Evolutionary conservation across 1,140 invertebrate genomes (phyloP), one percentile per base, ranked within the genome.

Genomic region (Nymphalis io): DNA sequence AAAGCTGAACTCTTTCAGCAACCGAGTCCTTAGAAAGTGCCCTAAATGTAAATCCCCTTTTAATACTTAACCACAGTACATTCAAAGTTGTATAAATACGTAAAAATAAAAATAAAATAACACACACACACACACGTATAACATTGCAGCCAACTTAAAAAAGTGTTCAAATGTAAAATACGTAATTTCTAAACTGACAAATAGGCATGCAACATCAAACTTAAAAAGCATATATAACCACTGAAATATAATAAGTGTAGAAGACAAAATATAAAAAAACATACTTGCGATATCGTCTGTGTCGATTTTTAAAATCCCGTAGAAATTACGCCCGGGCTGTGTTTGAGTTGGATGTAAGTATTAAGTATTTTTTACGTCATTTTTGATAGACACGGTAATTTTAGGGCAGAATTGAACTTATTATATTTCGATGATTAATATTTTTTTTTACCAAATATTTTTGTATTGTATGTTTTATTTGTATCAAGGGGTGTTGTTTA

Each of bases 1-100:
- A 80, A 74, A 79, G 79, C 79, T 75, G 44, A 72, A 75, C 72
- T 76, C 70, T 63, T 77, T 70, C 46, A 59, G 74, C 72, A 75
- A 68, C 79, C 76, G 80, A 88, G 80, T 80, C 66, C 82, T 84
- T 68, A 75, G 80, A 81, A 81, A 76, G 60, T 69, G 60, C 60
- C 48, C 61, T 69, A 38, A 57, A 62, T 40, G 39, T 46, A 42
- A 69, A 60, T 44, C 59, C 16, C 38, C 46, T 59, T 51, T 46
- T 46, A 46, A 46, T 46, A 46, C 42, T 46, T 46, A 46, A 16
- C 27, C 27, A 46, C 42, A n/a, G 16, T 46, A 46, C 3, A 46
- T 46, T 46, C n/a, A 46, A 16, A 46, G 3, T 33, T 33, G 42
- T 46, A 20, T 18, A 51, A 51, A 51, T 51, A 51, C 16, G 46